These are phyloP conservation scores for Hirtodrosophila alboralis DNA, from an alignment of 2,888 invertebrate genomes.

Conservation along the genomic window DNA sequence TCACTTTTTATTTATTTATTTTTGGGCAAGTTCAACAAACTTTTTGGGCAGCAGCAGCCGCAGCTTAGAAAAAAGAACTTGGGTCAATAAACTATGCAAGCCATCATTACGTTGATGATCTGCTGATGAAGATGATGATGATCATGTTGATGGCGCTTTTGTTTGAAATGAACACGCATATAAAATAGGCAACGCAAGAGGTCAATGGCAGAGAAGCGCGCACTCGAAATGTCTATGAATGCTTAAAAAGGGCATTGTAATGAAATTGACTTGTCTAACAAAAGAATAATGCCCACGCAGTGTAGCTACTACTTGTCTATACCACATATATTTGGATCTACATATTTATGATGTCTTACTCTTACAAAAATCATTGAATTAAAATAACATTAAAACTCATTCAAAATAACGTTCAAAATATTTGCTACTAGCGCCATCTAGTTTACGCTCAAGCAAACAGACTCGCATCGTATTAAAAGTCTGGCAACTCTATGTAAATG, in stretches of 20 bases:
- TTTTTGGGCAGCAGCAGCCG: conserved; percentile 53
- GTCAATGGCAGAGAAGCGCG: conserved; percentile 66
- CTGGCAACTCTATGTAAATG: conserved; percentile 10
- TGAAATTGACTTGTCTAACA: conserved; percentile 31
- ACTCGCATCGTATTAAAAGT: not conserved
- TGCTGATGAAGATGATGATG: conserved; percentile 39
- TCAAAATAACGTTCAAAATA: conserved; percentile 17
- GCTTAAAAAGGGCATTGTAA: conserved; percentile 46
- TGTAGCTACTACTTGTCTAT: conserved; percentile 3
- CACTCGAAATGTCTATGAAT: conserved; percentile 41
- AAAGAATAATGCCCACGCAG: conserved; percentile 11
- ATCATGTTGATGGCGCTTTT: conserved; percentile 46
- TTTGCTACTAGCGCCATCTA: conserved; percentile 30
- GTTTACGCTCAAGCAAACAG: not conserved
- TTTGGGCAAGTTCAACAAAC: conserved; percentile 70
- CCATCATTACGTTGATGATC: conserved; percentile 49
- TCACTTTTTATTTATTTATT: conserved; percentile 61
- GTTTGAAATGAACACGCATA: conserved; percentile 60
- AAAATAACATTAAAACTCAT: conserved; percentile 1
- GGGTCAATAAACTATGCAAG: conserved; percentile 71
- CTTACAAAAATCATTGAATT: conserved; percentile 10
- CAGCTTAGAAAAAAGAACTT: conserved; percentile 59
- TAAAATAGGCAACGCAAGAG: conserved; percentile 49
- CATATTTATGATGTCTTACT: conserved; percentile 9
- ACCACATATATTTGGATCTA: conserved; percentile 21